phyloP scores from a whole-genome alignment of 2,113 vertebrate species.

The Acrocephalus arundinaceus region DNA sequence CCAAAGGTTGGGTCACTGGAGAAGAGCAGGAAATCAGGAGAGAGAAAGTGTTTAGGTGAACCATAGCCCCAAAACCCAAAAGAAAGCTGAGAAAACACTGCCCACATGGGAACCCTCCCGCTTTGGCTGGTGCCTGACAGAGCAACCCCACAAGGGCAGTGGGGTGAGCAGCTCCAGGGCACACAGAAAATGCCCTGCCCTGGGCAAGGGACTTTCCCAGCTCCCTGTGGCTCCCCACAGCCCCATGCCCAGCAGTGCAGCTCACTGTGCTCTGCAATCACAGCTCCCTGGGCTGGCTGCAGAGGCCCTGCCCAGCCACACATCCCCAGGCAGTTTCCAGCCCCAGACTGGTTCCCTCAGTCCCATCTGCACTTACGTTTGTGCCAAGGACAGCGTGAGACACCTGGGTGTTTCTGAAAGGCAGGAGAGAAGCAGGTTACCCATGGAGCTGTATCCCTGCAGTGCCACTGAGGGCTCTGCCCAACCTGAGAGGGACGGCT shows the following conservation, averaged over 20 bases:
- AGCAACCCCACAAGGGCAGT: accelerated
- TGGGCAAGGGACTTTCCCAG: accelerated
- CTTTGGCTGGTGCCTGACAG: accelerated
- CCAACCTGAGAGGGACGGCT: neutral
- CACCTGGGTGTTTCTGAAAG: conserved; percentile 77
- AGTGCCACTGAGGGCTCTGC: neutral
- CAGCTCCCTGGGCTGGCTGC: neutral
- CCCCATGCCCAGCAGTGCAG: neutral
- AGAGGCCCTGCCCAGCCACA: neutral
- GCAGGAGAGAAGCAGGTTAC: conserved; percentile 65
- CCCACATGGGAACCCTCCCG: neutral
- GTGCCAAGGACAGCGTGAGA: conserved; percentile 76
- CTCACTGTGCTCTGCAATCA: neutral
- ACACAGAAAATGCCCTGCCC: neutral
- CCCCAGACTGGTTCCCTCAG: neutral
- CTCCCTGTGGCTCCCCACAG: neutral
- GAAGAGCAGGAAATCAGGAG: neutral
- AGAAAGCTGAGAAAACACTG: neutral
- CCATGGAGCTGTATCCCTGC: neutral
- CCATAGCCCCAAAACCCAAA: neutral
- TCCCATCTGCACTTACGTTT: conserved; percentile 72
- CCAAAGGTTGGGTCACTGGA: conserved; percentile 70
- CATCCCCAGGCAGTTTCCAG: neutral
- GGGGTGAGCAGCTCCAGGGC: neutral
- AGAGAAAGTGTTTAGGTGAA: neutral